Evolutionary conservation across 1,140 invertebrate genomes (phyloP), one percentile per base, ranked within the genome.

Genomic region (Whitmania pigra): DNA sequence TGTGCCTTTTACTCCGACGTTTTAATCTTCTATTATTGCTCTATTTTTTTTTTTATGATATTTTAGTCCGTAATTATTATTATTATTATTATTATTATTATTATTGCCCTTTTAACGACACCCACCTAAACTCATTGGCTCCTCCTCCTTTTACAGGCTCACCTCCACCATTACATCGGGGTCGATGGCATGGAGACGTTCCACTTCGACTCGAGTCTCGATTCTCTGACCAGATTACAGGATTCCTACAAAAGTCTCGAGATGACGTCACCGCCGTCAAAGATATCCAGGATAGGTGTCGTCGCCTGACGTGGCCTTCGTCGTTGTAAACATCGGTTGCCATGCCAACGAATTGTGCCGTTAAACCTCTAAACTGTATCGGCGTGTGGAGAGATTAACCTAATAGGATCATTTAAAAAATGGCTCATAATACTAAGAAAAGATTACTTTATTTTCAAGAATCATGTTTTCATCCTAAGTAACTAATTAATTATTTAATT

Each of bases 81-180:
- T n/a, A n/a, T n/a, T n/a, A n/a, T n/a, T n/a, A n/a, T n/a, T n/a
- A n/a, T n/a, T n/a, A n/a, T n/a, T n/a, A n/a, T n/a, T 71, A 66
- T 36, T 36, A n/a, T 15, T 54, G 11, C 15, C 7, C 67, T 55
- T 22, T 75, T 29, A 66, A 49, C 7, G 0, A 27, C 71, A 63
- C 11, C 29, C 29, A 0, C 57, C 11, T 11, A 63, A 27, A 72
- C 6, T 27, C 31, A 5, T 29, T 15, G 18, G 11, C 29, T 40
- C 27, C n/a, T 49, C n/a, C 67, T 53, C 73, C 69, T 70, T 69
- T 76, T 75, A 31, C 74, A 82, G 81, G 82, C 82, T 18, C 82
- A 83, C 72, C 67, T 82, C 11, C 81, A 83, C 75, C 82, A 83
- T 74, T 83, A 83, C 73, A 81, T 79, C 0, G 73, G 78, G 60